These are phyloP conservation scores for Caiman crocodilus DNA, from an alignment of 2,797 vertebrate genomes.

Conservation along the genomic window DNA sequence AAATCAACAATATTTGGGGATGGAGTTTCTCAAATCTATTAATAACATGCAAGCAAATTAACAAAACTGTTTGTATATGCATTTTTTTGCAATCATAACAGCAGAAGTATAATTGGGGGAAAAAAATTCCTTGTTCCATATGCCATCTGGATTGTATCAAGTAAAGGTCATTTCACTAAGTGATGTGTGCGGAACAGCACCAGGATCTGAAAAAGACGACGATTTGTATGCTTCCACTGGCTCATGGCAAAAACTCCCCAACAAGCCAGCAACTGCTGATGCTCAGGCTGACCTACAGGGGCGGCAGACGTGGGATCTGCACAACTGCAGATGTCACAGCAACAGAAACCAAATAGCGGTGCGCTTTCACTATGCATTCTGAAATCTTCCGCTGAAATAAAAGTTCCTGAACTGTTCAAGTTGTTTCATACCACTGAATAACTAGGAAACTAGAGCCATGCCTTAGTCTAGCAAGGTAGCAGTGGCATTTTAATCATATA, in stretches of 20 bases:
- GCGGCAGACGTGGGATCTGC: neutral
- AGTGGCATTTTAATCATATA: neutral
- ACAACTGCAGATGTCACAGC: neutral
- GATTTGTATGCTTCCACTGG: neutral
- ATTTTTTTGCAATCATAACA: neutral
- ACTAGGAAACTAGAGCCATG: neutral
- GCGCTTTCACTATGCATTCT: neutral
- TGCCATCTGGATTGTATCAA: neutral
- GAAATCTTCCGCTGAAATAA: neutral
- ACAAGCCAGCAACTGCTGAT: neutral
- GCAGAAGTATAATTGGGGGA: slow-evolving; percentile 6
- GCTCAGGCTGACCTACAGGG: neutral
- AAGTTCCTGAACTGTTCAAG: neutral
- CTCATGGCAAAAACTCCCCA: neutral
- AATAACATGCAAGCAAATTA: slow-evolving; percentile 27
- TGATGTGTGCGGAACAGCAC: neutral
- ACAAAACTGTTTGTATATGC: slow-evolving; percentile 19
- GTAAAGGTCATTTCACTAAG: neutral
- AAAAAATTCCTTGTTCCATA: slow-evolving; percentile 8
- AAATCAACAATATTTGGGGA: slow-evolving; percentile 11
- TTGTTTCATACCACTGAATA: neutral
- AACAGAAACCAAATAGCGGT: neutral
- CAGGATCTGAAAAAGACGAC: neutral
- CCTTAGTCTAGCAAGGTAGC: neutral
- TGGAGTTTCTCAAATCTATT: slow-evolving; percentile 10